A percentile compares a stretch with the other conserved stretches of the same genome.
Evolutionary conservation across 2,113 vertebrate species (phyloP).

Genomic region (Stegastes partitus): DNA sequence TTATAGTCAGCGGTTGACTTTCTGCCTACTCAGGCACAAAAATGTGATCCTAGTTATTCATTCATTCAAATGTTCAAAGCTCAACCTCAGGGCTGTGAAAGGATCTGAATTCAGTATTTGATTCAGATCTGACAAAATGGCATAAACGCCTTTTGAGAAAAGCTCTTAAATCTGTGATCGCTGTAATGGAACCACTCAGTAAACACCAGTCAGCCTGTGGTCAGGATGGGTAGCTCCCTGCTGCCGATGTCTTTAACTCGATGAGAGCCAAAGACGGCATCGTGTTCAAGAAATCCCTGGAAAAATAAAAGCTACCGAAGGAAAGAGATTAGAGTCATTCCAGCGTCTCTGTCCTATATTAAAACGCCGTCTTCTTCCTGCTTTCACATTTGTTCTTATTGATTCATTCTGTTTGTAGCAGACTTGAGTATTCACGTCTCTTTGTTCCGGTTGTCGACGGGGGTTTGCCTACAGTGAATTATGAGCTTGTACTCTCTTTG

Average conservation of each 20-base stretch:
- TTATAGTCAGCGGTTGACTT: no score
- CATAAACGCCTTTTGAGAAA: neutral
- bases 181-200: neutral
- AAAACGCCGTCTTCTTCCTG: constrained; percentile 40
- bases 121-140: no score
- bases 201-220: constrained; percentile 8
- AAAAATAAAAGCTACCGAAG: constrained; percentile 40
- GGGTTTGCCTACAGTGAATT: constrained; percentile 45
- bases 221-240: neutral
- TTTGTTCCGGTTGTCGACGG: constrained; percentile 32
- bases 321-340: constrained; percentile 35
- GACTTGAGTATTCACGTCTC: constrained; percentile 19
- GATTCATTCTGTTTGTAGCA: constrained; percentile 39
- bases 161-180: neutral
- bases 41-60: no score
- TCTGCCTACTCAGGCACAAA: no score
- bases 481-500: constrained; percentile 53
- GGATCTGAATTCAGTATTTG: no score
- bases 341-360: constrained; percentile 25
- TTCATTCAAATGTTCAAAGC: no score
- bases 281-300: constrained; percentile 10
- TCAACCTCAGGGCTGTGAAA: no score
- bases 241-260: constrained; percentile 10
- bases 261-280: constrained; percentile 25
- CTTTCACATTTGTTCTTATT: constrained; percentile 47